Percentiles rank a stretch among this genome's conserved stretches.
phyloP scores from a whole-genome alignment of 2,113 vertebrate genomes.

The Rhynchomys soricoides region DNA sequence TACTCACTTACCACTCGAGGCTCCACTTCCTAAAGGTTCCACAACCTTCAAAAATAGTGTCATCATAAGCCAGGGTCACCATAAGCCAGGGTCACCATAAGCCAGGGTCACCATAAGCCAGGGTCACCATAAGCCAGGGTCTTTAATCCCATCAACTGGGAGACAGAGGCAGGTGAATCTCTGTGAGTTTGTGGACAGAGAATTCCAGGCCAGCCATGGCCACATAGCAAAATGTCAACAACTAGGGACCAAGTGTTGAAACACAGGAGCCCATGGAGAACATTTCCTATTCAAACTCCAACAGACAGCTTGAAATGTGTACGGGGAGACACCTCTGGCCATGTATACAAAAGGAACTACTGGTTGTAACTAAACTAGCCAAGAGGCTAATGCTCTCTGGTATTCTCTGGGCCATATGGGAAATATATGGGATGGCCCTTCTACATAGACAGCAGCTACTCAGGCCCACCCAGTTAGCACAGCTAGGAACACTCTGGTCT shows the following conservation, averaged over 20 bases:
- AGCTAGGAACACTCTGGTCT: neutral
- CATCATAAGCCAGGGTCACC: neutral
- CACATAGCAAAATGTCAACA: neutral
- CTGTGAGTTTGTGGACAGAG: neutral
- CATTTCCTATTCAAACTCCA: neutral
- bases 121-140: neutral
- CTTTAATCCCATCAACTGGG: neutral
- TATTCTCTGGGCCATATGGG: neutral
- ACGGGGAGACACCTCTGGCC: neutral
- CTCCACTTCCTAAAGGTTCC: neutral
- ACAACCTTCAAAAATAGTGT: neutral
- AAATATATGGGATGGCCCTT: accelerated
- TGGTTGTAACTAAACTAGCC: neutral
- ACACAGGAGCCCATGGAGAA: neutral
- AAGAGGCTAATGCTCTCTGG: neutral
- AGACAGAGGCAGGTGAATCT: neutral
- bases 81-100: neutral
- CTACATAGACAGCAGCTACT: neutral
- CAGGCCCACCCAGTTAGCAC: too few relatives aligned
- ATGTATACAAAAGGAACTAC: neutral
- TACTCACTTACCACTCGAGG: neutral
- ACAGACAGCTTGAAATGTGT: neutral
- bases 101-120: neutral
- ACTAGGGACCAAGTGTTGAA: neutral
- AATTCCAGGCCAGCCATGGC: neutral